A percentile compares a stretch with the other conserved stretches of the same genome.
These are phyloP conservation scores for Cephalotes varians DNA, from an alignment of 2,888 invertebrate species.

Conservation along the genomic window DNA sequence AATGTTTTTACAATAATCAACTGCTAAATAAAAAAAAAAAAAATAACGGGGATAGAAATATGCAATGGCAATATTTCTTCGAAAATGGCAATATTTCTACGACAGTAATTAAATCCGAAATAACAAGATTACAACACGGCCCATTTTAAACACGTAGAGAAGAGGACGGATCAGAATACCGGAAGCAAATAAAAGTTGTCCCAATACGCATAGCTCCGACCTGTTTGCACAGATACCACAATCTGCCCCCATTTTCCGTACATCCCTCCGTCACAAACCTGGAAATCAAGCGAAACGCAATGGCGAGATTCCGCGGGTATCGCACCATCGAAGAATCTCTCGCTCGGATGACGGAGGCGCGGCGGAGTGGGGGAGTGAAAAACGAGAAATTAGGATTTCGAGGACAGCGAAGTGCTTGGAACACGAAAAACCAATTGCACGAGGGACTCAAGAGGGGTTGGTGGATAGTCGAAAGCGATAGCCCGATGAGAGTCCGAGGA, in stretches of 20 bases:
- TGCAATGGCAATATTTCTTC: not conserved
- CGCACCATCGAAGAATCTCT: constrained; percentile 59
- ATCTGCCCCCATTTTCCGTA: constrained; percentile 41
- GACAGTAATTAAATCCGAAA: constrained; percentile 23
- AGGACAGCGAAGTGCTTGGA: constrained; percentile 71
- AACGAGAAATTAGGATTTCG: constrained; percentile 80
- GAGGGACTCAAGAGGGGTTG: constrained; percentile 68
- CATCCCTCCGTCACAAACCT: constrained; percentile 7
- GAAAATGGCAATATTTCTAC: no score
- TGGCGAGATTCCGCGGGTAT: constrained; percentile 67
- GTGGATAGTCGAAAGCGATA: constrained; percentile 34
- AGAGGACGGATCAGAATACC: constrained; percentile 19
- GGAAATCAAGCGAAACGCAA: constrained; percentile 54
- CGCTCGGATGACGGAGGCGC: constrained; percentile 57
- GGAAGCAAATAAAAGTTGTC: constrained; percentile 45
- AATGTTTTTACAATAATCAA: not conserved
- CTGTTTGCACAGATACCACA: constrained; percentile 53
- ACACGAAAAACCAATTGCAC: constrained; percentile 81
- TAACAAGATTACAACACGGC: constrained; percentile 14
- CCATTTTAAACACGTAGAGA: constrained; percentile 25
- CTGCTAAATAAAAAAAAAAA: no score
- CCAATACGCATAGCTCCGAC: constrained; percentile 35
- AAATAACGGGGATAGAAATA: not conserved
- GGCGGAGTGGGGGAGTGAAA: constrained; percentile 65
- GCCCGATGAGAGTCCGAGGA: constrained; percentile 49